These are phyloP conservation scores for Menidia beryllina DNA, from an alignment of 2,113 vertebrate species.

Conservation along the genomic window DNA sequence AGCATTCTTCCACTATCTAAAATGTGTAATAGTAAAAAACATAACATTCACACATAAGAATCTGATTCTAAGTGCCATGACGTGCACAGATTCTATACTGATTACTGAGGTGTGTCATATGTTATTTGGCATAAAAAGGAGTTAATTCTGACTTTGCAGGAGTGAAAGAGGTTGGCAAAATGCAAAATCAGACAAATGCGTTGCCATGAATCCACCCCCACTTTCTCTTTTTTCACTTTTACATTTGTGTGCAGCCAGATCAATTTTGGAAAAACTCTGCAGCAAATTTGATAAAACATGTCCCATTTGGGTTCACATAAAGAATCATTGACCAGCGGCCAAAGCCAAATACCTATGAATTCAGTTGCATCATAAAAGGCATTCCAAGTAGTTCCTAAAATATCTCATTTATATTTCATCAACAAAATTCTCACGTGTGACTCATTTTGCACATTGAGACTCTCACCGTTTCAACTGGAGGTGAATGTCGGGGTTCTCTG, in stretches of 20 bases:
- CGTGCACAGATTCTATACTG: too few relatives aligned
- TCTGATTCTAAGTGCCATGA: too few relatives aligned
- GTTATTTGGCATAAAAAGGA: too few relatives aligned
- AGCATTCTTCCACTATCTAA: neutral
- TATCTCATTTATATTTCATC: constrained; percentile 13
- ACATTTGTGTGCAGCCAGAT: constrained; percentile 34
- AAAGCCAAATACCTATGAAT: constrained; percentile 18
- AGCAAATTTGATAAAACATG: constrained; percentile 21
- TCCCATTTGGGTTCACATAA: constrained; percentile 28
- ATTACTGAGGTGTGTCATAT: too few relatives aligned
- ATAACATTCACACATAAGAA: too few relatives aligned
- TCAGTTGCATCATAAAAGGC: neutral
- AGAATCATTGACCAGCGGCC: constrained; percentile 35
- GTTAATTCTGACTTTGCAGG: too few relatives aligned
- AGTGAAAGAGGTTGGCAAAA: too few relatives aligned
- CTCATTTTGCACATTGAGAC: constrained; percentile 6
- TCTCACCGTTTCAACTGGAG: neutral
- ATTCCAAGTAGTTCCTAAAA: neutral
- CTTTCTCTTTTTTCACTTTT: constrained; percentile 21
- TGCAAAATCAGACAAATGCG: too few relatives aligned
- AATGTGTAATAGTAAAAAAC: neutral
- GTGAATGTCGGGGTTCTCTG: neutral
- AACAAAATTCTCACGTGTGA: neutral
- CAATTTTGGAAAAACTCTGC: constrained; percentile 47
- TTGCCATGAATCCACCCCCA: constrained; percentile 4